phyloP scores from a whole-genome alignment of 2,888 invertebrate genomes.

The Eupithecia centaureata region DNA sequence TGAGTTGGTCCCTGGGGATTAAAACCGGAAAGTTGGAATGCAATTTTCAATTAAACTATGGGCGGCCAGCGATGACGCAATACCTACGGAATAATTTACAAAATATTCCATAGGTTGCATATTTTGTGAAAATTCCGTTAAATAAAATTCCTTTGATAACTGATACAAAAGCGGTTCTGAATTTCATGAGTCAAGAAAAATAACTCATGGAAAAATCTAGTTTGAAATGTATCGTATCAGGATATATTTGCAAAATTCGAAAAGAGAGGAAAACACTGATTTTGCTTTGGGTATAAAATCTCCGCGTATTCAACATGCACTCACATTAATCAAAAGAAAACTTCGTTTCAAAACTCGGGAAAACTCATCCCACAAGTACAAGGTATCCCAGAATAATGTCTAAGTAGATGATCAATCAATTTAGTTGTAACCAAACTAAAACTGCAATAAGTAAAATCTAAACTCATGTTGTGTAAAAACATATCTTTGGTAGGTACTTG shows the following conservation, averaged over 20 bases:
- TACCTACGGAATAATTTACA: neutral
- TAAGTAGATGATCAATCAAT: neutral
- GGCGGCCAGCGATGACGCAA: conserved; percentile 8
- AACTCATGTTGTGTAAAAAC: too few species aligned
- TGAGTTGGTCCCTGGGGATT: conserved; percentile 74
- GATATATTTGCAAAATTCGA: conserved; percentile 4
- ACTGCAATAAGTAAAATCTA: too few species aligned
- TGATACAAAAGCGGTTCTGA: neutral
- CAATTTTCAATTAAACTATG: conserved; percentile 59
- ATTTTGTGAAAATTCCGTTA: neutral
- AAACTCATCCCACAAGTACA: conserved; percentile 18
- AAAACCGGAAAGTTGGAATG: conserved; percentile 66
- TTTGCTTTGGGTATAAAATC: conserved; percentile 12
- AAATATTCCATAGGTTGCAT: neutral
- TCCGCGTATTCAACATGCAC: conserved; percentile 15
- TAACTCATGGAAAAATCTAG: neutral
- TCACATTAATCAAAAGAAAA: conserved; percentile 32
- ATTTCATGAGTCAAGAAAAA: neutral
- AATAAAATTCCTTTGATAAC: neutral
- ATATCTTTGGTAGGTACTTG: too few species aligned
- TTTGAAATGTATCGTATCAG: neutral
- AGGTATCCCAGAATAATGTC: neutral
- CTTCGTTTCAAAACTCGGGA: conserved; percentile 13
- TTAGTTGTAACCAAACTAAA: neutral
- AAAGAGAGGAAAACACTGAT: conserved; percentile 19